These are phyloP conservation scores for Dinothrombium tinctorium DNA, from an alignment of 1,140 invertebrate genomes.

Conservation along the genomic window DNA sequence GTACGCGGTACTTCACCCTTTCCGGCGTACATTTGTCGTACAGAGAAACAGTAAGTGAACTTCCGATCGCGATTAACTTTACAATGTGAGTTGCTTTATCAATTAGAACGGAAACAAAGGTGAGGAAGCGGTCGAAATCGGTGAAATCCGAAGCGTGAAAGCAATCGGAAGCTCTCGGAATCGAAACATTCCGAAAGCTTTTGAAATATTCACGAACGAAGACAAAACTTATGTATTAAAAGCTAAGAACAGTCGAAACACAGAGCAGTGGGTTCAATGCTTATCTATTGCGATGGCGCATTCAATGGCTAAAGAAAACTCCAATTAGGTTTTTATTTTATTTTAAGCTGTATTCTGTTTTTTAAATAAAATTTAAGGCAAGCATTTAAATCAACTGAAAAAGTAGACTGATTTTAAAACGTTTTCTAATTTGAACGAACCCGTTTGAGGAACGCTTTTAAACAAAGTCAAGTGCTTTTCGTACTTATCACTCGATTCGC, in stretches of 20 bases:
- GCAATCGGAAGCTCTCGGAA: slow-evolving; percentile 39
- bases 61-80: neutral
- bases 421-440: slow-evolving; percentile 43
- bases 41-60: slow-evolving; percentile 45
- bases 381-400: slow-evolving; percentile 16
- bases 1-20: slow-evolving; percentile 73
- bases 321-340: too few relatives aligned
- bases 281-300: slow-evolving; percentile 64
- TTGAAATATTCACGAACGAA: slow-evolving; percentile 74
- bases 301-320: slow-evolving; percentile 39
- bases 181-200: slow-evolving; percentile 72
- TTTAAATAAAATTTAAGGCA: too few relatives aligned
- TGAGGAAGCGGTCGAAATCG: slow-evolving; percentile 42
- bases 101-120: slow-evolving; percentile 21
- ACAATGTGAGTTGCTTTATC: slow-evolving; percentile 4
- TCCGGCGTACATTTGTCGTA: slow-evolving; percentile 70
- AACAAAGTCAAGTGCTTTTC: neutral
- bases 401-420: slow-evolving; percentile 56
- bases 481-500: neutral
- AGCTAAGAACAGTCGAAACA: slow-evolving; percentile 77
- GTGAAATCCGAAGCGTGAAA: slow-evolving; percentile 73
- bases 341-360: too few relatives aligned
- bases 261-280: slow-evolving; percentile 79
- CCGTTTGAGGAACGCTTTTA: slow-evolving; percentile 31
- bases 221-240: slow-evolving; percentile 74